Conservation (phyloP, 1,140 invertebrate genomes). For the Meteorus sp. region DNA sequence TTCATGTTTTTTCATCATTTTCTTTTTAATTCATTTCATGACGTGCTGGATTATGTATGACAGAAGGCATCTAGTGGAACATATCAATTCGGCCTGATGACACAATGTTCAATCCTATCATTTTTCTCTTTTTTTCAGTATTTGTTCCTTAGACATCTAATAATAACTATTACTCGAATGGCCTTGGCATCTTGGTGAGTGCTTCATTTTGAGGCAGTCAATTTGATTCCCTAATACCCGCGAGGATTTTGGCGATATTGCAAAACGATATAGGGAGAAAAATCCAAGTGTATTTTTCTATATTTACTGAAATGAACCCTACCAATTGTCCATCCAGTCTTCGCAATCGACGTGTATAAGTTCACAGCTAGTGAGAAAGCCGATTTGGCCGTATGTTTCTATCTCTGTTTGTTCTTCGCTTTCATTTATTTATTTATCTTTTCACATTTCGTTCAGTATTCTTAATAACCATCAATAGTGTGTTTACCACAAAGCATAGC, state of each 20-base stretch:
- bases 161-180: slow-evolving; percentile 22
- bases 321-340: not conserved
- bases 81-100: slow-evolving; percentile 25
- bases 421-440: not conserved
- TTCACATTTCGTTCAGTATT: not conserved
- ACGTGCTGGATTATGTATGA: slow-evolving; percentile 16
- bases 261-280: not conserved
- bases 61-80: slow-evolving; percentile 29
- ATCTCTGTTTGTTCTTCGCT: too few species aligned
- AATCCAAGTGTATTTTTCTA: not conserved
- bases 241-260: slow-evolving; percentile 15
- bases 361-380: slow-evolving; percentile 3
- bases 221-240: slow-evolving; percentile 10
- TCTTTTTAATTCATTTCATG: too few species aligned
- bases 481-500: slow-evolving; percentile 12
- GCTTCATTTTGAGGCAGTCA: slow-evolving; percentile 16
- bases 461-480: not conserved
- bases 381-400: not conserved
- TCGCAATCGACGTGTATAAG: not conserved
- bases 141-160: slow-evolving; percentile 19
- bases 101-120: too few species aligned
- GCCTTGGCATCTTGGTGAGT: slow-evolving; percentile 20
- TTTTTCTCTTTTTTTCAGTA: slow-evolving; percentile 21
- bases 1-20: not conserved
- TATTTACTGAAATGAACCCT: not conserved